phyloP scores from a whole-genome alignment of 2,888 invertebrate genomes.

The Monochamus alternatus region DNA sequence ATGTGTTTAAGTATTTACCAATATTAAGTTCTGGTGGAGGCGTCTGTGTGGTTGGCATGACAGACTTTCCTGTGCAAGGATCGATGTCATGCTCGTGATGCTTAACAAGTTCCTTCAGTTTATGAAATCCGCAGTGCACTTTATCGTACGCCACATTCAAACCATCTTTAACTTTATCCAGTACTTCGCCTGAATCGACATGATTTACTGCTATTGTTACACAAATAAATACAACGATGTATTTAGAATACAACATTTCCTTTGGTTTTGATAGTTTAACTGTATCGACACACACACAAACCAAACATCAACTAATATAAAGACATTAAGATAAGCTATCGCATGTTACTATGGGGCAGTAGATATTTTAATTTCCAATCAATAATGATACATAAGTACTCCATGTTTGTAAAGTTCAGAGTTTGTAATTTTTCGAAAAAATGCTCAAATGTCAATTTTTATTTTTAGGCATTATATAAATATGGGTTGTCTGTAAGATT shows the following conservation, averaged over 20 bases:
- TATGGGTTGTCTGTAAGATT: too few relatives aligned
- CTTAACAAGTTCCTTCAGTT: conserved; percentile 30
- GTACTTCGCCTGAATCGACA: conserved; percentile 13
- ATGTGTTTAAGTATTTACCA: too few relatives aligned
- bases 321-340: conserved; percentile 9
- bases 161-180: conserved; percentile 31
- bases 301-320: not conserved
- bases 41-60: not conserved
- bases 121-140: conserved; percentile 32
- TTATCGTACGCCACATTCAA: conserved; percentile 28
- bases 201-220: not conserved
- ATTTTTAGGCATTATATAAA: too few relatives aligned
- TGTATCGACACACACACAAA: not conserved
- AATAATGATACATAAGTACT: too few relatives aligned
- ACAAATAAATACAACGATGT: not conserved
- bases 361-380: not conserved
- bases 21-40: not conserved
- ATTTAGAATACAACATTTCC: not conserved
- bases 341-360: not conserved
- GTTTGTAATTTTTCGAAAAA: too few relatives aligned
- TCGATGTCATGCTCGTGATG: conserved; percentile 39
- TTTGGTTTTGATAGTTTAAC: conserved; percentile 2
- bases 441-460: too few relatives aligned
- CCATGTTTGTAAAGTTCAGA: too few relatives aligned
- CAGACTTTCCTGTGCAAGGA: conserved; percentile 17